These are phyloP conservation scores for Leistus spinibarbis DNA, from an alignment of 2,888 invertebrate genomes.

Conservation along the genomic window DNA sequence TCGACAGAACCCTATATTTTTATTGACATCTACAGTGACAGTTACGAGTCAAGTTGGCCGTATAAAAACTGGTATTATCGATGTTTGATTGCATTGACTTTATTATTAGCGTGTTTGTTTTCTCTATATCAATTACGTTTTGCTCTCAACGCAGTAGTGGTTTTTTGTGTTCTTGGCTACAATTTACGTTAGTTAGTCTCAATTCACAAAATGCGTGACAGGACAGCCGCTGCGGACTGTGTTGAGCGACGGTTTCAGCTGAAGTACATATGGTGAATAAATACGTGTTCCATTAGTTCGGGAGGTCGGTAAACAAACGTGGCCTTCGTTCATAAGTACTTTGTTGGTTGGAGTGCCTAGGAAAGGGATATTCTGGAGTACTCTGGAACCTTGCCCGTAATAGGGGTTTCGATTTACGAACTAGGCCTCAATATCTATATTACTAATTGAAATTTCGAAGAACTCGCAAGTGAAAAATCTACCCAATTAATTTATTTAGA, in stretches of 20 bases:
- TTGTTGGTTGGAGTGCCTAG: background rate
- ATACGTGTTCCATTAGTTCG: constrained; percentile 8
- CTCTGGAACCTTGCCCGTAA: background rate
- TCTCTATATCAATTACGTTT: constrained; percentile 9
- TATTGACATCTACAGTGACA: background rate
- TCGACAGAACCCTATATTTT: background rate
- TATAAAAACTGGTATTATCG: background rate
- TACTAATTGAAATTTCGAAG: no score
- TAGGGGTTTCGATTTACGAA: background rate
- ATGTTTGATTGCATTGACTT: background rate
- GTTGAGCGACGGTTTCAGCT: background rate
- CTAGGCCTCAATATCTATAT: no score
- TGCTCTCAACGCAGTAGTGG: background rate
- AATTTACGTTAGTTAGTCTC: background rate
- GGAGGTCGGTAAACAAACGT: background rate
- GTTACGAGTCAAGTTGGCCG: background rate
- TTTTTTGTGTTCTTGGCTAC: no score
- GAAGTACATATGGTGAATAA: background rate
- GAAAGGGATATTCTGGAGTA: no score
- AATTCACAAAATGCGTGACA: background rate
- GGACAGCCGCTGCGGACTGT: no score
- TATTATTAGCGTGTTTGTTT: background rate
- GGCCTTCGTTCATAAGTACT: background rate
- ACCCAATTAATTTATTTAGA: no score
- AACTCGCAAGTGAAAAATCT: no score